These are phyloP conservation scores for Hololepta plana DNA, from an alignment of 2,888 invertebrate species.

Conservation along the genomic window DNA sequence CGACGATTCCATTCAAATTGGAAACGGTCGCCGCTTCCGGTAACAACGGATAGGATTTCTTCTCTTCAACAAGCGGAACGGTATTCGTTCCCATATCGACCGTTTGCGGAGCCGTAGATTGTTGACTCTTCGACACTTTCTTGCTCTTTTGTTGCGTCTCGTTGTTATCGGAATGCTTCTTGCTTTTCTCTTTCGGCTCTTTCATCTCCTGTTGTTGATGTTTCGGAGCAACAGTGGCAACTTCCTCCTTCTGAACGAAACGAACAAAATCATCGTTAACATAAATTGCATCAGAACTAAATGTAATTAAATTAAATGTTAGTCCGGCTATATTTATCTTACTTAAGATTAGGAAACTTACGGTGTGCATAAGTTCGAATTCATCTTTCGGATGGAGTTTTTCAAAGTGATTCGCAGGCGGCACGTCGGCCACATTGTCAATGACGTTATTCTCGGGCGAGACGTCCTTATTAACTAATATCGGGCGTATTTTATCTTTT, in stretches of 20 bases:
- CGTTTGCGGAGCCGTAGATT: too few relatives aligned
- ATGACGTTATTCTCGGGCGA: conserved; percentile 33
- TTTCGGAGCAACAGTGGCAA: not conserved
- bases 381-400: conserved; percentile 70
- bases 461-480: conserved; percentile 55
- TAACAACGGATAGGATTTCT: conserved; percentile 3
- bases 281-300: not conserved
- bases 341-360: conserved; percentile 8
- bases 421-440: conserved; percentile 24
- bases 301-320: not conserved
- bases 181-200: conserved; percentile 5
- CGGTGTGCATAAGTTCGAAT: conserved; percentile 30
- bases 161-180: conserved; percentile 4
- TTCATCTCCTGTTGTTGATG: conserved; percentile 12
- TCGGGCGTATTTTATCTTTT: conserved; percentile 54
- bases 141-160: conserved; percentile 6
- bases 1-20: conserved; percentile 7
- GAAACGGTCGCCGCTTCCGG: conserved; percentile 7
- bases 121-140: conserved; percentile 6
- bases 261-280: conserved; percentile 1
- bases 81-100: conserved; percentile 8
- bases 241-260: conserved; percentile 4
- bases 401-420: conserved; percentile 54
- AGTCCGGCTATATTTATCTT: conserved; percentile 1
- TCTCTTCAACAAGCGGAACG: not conserved